A percentile compares a stretch with the other conserved stretches of the same genome.
Evolutionary conservation across 2,113 vertebrate genomes (phyloP).

Genomic region (Plectropomus leopardus): DNA sequence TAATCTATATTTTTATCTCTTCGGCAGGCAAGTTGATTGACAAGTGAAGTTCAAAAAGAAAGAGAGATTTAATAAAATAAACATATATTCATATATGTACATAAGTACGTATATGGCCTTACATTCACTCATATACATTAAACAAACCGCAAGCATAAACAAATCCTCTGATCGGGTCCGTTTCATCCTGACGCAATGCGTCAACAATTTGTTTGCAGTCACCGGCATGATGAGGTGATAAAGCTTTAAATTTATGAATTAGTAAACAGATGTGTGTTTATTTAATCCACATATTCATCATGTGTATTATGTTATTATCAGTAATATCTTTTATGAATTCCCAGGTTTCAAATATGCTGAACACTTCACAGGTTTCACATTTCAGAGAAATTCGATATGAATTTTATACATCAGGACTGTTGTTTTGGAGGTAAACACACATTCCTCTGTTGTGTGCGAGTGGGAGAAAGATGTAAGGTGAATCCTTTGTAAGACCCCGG

Average conservation of each 20-base stretch:
- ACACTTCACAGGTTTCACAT: constrained; percentile 2
- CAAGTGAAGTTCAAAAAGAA: neutral
- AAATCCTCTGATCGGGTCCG: too few relatives aligned
- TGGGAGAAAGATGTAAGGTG: constrained; percentile 64
- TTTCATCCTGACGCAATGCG: neutral
- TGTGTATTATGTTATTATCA: neutral
- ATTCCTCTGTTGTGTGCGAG: constrained; percentile 37
- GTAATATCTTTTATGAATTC: neutral
- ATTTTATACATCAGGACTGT: constrained; percentile 4
- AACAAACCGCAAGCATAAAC: neutral
- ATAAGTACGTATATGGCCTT: neutral
- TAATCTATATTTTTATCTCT: too few relatives aligned
- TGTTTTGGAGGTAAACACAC: constrained; percentile 37
- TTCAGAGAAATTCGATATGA: constrained; percentile 17
- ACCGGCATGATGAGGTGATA: neutral
- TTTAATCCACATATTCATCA: neutral
- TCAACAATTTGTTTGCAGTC: neutral
- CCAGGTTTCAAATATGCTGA: neutral
- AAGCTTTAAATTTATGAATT: neutral
- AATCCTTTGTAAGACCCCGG: constrained; percentile 62
- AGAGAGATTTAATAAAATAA: neutral
- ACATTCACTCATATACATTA: neutral
- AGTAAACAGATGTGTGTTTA: neutral
- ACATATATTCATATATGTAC: neutral
- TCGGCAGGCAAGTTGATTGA: neutral